Conservation (phyloP, 2,888 invertebrate genomes). For the Apamea sordens region DNA sequence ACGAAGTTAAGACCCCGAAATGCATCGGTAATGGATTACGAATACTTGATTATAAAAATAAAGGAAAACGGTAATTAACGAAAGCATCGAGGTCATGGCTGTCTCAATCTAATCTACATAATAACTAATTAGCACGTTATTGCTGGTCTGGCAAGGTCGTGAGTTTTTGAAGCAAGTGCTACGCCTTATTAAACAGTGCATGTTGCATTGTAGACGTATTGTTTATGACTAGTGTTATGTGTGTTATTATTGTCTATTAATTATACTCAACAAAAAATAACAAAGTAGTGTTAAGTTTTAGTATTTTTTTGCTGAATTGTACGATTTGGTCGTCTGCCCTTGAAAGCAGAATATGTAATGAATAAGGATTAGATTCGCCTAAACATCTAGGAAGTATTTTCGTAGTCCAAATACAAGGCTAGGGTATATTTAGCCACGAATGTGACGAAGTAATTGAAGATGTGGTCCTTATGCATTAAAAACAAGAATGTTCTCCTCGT, state of each 20-base stretch:
- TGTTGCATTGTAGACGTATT: conserved; percentile 41
- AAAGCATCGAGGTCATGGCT: conserved; percentile 71
- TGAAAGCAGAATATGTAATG: conserved; percentile 38
- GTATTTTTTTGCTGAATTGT: conserved; percentile 15
- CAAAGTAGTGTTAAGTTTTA: background rate
- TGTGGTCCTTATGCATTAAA: background rate
- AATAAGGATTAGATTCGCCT: background rate
- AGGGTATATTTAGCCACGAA: background rate
- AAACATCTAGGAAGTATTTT: conserved; percentile 6
- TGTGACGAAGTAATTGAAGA: background rate
- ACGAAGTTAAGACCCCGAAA: conserved; percentile 28
- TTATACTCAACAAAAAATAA: conserved; percentile 10
- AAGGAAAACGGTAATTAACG: conserved; percentile 59
- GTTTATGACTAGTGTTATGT: conserved; percentile 24
- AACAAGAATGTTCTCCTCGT: background rate
- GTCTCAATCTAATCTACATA: conserved; percentile 59
- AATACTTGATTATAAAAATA: conserved; percentile 28
- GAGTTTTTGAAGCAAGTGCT: conserved; percentile 66
- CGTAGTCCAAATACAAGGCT: background rate
- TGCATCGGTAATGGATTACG: conserved; percentile 32
- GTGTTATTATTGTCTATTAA: conserved; percentile 31
- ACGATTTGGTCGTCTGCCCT: conserved; percentile 9
- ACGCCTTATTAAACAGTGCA: conserved; percentile 57
- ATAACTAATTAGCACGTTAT: conserved; percentile 63
- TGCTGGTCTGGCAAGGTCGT: conserved; percentile 64